These are phyloP conservation scores for Centruroides sculpturatus DNA, from an alignment of 1,140 invertebrate genomes.

Conservation along the genomic window DNA sequence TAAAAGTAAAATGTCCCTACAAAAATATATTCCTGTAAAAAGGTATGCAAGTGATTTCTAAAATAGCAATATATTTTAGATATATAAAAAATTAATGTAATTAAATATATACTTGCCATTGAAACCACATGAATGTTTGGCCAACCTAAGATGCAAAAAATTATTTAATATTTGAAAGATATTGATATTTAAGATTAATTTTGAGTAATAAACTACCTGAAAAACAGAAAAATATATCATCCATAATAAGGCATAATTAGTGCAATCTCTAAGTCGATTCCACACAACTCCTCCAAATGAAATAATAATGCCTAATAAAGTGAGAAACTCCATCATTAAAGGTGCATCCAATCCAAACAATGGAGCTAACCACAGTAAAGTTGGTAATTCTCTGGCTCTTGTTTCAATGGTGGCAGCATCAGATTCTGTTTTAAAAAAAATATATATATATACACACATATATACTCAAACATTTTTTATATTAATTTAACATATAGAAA, in stretches of 20 bases:
- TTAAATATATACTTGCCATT: conserved; percentile 43
- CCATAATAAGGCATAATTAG: conserved; percentile 53
- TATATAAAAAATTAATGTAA: neutral
- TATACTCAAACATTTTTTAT: neutral
- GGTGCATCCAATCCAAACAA: conserved; percentile 49
- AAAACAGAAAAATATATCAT: conserved; percentile 56
- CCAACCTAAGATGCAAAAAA: conserved; percentile 31
- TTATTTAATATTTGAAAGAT: too few relatives aligned
- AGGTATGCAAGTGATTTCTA: neutral
- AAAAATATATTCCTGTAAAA: conserved; percentile 19
- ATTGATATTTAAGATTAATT: neutral
- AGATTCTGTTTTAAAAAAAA: conserved; percentile 17
- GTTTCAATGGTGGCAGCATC: conserved; percentile 2
- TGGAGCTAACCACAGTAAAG: conserved; percentile 51
- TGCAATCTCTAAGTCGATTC: conserved; percentile 42
- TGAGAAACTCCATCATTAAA: conserved; percentile 53
- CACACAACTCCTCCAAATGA: conserved; percentile 52
- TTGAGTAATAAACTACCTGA: conserved; percentile 35
- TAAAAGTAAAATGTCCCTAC: conserved; percentile 57
- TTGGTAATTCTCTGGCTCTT: conserved; percentile 40
- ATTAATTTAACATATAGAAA: neutral
- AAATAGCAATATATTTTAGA: neutral
- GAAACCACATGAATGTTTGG: conserved; percentile 58
- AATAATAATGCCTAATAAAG: conserved; percentile 46
- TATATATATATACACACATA: conserved; percentile 25